These are phyloP conservation scores for Leptoteleia sp. DNA, from an alignment of 1,140 invertebrate genomes.

Conservation along the genomic window DNA sequence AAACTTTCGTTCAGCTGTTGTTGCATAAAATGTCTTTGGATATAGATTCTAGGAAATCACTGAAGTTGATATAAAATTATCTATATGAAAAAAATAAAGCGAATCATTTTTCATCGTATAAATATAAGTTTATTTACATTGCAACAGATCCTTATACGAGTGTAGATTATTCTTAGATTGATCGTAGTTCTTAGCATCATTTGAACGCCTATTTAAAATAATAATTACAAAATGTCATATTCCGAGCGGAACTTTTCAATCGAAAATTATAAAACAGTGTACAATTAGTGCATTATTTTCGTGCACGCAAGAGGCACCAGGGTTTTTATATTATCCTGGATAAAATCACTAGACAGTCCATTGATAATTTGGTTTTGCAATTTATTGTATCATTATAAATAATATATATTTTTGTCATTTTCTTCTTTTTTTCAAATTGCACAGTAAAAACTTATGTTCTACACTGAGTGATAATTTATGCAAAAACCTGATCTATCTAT, in stretches of 20 bases:
- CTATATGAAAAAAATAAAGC: too few relatives aligned
- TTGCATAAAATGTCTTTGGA: too few relatives aligned
- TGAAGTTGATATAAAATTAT: too few relatives aligned
- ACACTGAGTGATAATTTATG: constrained; percentile 26
- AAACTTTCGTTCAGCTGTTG: too few relatives aligned
- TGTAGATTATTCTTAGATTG: constrained; percentile 66
- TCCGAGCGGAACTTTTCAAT: constrained; percentile 19
- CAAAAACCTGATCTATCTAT: constrained; percentile 29
- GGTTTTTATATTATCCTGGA: constrained; percentile 38
- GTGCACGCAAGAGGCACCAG: constrained; percentile 45
- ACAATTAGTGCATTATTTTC: constrained; percentile 48
- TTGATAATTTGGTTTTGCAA: constrained; percentile 58
- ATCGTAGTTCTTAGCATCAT: constrained; percentile 68
- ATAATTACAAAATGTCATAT: constrained; percentile 53
- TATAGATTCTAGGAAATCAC: too few relatives aligned
- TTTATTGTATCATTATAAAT: constrained; percentile 30
- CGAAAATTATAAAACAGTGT: constrained; percentile 53
- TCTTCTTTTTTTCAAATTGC: constrained; percentile 36
- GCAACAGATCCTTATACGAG: constrained; percentile 77
- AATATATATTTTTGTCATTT: constrained; percentile 28
- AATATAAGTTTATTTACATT: constrained; percentile 82
- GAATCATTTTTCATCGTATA: constrained; percentile 71
- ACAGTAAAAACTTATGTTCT: constrained; percentile 51
- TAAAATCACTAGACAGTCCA: constrained; percentile 53
- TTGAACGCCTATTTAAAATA: constrained; percentile 67